Evolutionary conservation across 2,888 invertebrate species (phyloP).

Genomic region (Smittia aterrima): DNA sequence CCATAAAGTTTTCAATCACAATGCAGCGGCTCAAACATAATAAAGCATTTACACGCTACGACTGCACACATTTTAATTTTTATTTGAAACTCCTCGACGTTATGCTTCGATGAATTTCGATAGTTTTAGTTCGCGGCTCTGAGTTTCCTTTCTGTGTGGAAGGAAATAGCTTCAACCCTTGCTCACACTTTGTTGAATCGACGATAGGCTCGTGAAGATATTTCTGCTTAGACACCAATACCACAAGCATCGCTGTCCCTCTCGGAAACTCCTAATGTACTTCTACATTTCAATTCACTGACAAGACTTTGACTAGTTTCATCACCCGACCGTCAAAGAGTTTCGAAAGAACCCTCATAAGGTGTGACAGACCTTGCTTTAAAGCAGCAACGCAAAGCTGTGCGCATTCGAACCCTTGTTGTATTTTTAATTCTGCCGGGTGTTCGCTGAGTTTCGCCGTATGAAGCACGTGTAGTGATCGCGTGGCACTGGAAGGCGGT

Average conservation of each 20-base stretch:
- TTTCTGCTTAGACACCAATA: too few relatives aligned
- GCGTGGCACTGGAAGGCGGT: constrained; percentile 26
- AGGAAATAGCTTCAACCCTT: background rate
- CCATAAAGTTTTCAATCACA: background rate
- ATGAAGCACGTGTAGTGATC: constrained; percentile 28
- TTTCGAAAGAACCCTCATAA: background rate
- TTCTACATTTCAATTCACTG: too few relatives aligned
- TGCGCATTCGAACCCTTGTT: background rate
- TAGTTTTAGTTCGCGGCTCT: background rate
- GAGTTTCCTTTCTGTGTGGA: background rate
- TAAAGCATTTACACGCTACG: constrained; percentile 13
- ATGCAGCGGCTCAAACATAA: background rate
- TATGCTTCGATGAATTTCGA: constrained; percentile 5
- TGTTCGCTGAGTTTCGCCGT: constrained; percentile 13
- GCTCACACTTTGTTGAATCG: background rate
- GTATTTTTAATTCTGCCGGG: constrained; percentile 20
- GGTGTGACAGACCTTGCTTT: background rate
- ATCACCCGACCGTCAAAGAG: too few relatives aligned
- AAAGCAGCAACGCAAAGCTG: background rate
- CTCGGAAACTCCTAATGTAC: too few relatives aligned
- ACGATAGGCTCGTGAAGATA: too few relatives aligned
- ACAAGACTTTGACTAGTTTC: too few relatives aligned
- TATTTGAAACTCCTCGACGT: background rate
- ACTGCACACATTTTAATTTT: background rate
- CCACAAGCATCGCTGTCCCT: too few relatives aligned